Base-by-base conservation (phyloP, 2,888 invertebrate species). In the Watsonalla cultraria region DNA sequence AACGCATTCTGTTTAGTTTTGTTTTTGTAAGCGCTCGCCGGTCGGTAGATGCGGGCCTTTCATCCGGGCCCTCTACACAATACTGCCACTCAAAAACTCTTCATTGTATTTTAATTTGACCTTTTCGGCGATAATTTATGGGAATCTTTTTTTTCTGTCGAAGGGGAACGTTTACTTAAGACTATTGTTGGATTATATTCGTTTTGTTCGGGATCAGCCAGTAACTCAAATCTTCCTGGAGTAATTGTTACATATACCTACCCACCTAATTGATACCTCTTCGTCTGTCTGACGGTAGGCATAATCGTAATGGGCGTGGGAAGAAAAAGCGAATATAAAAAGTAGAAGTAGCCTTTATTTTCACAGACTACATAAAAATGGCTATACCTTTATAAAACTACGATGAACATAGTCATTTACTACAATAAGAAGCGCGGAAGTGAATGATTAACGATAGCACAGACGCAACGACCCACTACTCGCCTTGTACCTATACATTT, bases 71-170 rank as follows among this genome's bases (percentile, higher is more conserved):
- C 81, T 80, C 82, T 78, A 84, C 81, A 90, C 88, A 90, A 90
- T 90, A 84, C 86, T 89, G 86, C 88, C 89, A 90, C 90, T 90
- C 88, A 90, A 90, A 90, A 90, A 90, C 85, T 85, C 78, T 84
- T 90, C 90, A 90, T 90, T 90, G 90, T 90, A 90, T 90, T 90
- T 89, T 90, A 90, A 90, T 90, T 90, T 90, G 90, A 90, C 90
- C 90, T 90, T 90, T 90, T 89, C 84, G 86, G 87, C 78, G 89
- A 89, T 90, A 90, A 90, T 90, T 90, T 90, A 90, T 90, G 87
- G 80, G 86, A 86, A 82, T 78, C 72, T 80, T 84, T 82, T n/a
- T 84, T 84, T 86, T 79, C 62, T 68, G 66, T 65, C 65, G 39
- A 37, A 78, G 76, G 83, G 82, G 81, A 83, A 78, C 86, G 84